Conservation (phyloP, 2,888 invertebrate genomes). For the Rhopalosiphum nymphaeae region DNA sequence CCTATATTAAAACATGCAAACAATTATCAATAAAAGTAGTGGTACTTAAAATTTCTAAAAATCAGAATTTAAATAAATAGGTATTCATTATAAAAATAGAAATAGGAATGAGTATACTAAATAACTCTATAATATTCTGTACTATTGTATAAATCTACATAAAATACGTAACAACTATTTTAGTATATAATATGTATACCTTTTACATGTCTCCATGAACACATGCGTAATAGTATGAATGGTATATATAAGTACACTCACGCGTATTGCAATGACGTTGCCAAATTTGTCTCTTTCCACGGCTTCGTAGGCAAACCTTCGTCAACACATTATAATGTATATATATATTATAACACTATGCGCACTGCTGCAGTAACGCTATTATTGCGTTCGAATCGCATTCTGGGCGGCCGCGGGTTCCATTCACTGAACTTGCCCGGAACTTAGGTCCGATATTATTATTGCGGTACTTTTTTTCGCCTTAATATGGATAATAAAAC, state of each 20-base stretch:
- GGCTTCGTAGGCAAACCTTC: slow-evolving; percentile 13
- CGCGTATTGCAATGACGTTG: slow-evolving; percentile 8
- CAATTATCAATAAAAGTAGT: no score
- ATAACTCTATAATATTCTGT: background rate
- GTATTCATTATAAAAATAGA: background rate
- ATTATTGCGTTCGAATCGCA: slow-evolving; percentile 17
- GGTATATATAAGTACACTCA: background rate
- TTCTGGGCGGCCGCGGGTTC: slow-evolving; percentile 36
- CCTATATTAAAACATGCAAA: no score
- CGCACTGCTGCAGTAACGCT: background rate
- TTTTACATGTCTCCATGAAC: background rate
- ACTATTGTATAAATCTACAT: background rate
- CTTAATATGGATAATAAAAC: slow-evolving; percentile 36
- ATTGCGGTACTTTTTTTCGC: slow-evolving; percentile 59
- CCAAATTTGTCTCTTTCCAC: background rate
- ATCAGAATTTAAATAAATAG: background rate
- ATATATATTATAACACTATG: background rate
- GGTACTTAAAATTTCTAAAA: no score
- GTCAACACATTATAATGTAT: background rate
- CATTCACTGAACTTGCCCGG: slow-evolving; percentile 57
- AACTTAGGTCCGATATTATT: slow-evolving; percentile 57
- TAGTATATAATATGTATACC: background rate
- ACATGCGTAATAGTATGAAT: background rate
- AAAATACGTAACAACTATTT: background rate
- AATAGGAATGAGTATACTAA: background rate